These are phyloP conservation scores for Thripadectes ignobilis DNA, from an alignment of 2,797 vertebrate species.

Conservation along the genomic window DNA sequence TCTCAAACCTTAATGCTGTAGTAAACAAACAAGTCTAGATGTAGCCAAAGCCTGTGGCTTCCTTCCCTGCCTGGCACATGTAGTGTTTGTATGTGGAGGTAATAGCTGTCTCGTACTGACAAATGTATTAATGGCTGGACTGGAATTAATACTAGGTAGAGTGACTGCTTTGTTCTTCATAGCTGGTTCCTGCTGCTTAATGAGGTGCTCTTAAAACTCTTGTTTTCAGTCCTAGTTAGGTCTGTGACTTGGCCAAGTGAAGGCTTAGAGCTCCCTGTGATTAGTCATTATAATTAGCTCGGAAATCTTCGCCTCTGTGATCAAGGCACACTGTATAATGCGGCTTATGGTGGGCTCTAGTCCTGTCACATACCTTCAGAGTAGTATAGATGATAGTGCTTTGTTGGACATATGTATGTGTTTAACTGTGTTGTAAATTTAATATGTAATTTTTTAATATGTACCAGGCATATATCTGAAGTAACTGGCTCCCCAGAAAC, in stretches of 20 bases:
- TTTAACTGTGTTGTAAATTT: not conserved
- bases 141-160: constrained; percentile 54
- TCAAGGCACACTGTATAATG: constrained; percentile 37
- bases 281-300: constrained; percentile 68
- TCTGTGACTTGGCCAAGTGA: constrained; percentile 53
- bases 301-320: constrained; percentile 58
- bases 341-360: constrained; percentile 28
- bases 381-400: not conserved
- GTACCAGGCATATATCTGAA: not conserved
- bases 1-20: constrained; percentile 6
- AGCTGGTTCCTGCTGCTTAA: constrained; percentile 58
- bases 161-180: constrained; percentile 41
- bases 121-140: constrained; percentile 49
- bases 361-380: constrained; percentile 24
- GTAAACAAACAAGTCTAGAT: constrained; percentile 27
- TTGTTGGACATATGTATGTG: not conserved
- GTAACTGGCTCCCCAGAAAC: not conserved
- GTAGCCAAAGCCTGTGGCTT: constrained; percentile 55
- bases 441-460: not conserved
- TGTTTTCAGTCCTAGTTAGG: constrained; percentile 54
- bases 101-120: constrained; percentile 54
- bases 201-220: constrained; percentile 61
- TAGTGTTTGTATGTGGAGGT: constrained; percentile 40
- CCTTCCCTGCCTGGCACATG: constrained; percentile 44
- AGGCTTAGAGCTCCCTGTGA: constrained; percentile 57